Evolutionary conservation across 2,888 invertebrate genomes (phyloP), one percentile per base, ranked within the genome.

Genomic region (Suillia variegata): DNA sequence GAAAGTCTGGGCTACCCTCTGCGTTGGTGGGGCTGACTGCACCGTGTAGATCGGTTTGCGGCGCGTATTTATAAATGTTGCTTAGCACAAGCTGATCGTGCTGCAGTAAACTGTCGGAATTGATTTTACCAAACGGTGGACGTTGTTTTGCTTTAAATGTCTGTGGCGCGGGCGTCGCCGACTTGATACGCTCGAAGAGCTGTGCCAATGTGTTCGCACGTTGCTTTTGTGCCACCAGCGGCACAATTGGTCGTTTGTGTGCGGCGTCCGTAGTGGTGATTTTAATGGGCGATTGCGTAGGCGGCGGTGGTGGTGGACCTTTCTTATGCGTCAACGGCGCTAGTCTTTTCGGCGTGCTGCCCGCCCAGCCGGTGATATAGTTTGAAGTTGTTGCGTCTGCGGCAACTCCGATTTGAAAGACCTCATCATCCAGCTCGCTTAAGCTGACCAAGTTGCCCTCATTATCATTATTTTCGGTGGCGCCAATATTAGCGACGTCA

Each of bases 201-300:
- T 79, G 77, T 12, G 71, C 70, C 0, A 81, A 64, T 5, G 80
- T 79, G 20, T 70, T 71, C 15, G 80, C 73, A 20, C 75, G 76
- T 50, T 72, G 67, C 13, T 68, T 66, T 6, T 54, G 56, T 33
- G 55, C 56, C 0, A 56, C 15, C 4, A 63, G 57, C n/a, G 66
- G 59, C 48, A 58, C 50, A 20, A 58, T 62, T 22, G 56, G 59
- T 45, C 66, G 66, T n/a, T n/a, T 24, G 13, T 18, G 17, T 6
- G 24, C 24, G 4, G 24, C 24, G 5, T 3, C 3, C 4, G n/a
- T 20, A 17, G 22, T 12, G 15, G 50, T 50, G 10, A 26, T 5
- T n/a, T n/a, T n/a, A n/a, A n/a, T n/a, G n/a, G n/a, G n/a, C n/a
- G n/a, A n/a, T n/a, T n/a, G n/a, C n/a, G 38, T 21, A 10, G 13